Base-by-base conservation (phyloP, 2,888 invertebrate genomes). In the Syritta pipiens region DNA sequence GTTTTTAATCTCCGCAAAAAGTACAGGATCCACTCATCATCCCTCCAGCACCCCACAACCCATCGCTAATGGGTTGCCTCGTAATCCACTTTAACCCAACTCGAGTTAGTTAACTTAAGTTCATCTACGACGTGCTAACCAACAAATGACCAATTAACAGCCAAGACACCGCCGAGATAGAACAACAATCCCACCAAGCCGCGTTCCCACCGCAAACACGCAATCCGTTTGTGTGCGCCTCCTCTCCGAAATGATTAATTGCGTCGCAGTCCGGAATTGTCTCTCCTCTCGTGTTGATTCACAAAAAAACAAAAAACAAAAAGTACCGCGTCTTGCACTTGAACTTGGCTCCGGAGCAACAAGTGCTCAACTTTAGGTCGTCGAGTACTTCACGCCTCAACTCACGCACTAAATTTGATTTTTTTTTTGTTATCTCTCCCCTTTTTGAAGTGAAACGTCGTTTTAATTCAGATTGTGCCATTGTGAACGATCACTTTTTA, bases 81-180 rank as follows among this genome's bases (percentile, higher is more conserved):
- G 19, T 17, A 4, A 3, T 37, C 37, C 9, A 17, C 2, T 17
- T 6, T 14, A 37, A 37, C 14, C 37, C 17, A 14, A 14, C 5
- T 7, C 14, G 17, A 2, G 17, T 2, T 17, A 37, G 14, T 9
- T 6, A 17, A 17, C 19, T 37, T 4, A 7, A 28, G 17, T 10
- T 7, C 20, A 55, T 46, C 55, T 42, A 10, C 22, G 55, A 67
- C 44, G 20, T 37, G 14, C 40, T 35, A 24, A 46, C n/a, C n/a
- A 53, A 75, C 62, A 60, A 76, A 69, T 69, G 69, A 51, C 57
- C 69, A 76, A 62, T 68, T 68, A 53, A 55, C 68, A 57, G 26
- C 48, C 22, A 9, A 22, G 10, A 24, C 12, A 2, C 19, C 10
- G 7, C 28, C 6, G 5, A 20, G 35, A 26, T 10, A 35, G 17